Evolutionary conservation across 2,113 vertebrate species (phyloP).

Genomic region (Lathamus discolor): DNA sequence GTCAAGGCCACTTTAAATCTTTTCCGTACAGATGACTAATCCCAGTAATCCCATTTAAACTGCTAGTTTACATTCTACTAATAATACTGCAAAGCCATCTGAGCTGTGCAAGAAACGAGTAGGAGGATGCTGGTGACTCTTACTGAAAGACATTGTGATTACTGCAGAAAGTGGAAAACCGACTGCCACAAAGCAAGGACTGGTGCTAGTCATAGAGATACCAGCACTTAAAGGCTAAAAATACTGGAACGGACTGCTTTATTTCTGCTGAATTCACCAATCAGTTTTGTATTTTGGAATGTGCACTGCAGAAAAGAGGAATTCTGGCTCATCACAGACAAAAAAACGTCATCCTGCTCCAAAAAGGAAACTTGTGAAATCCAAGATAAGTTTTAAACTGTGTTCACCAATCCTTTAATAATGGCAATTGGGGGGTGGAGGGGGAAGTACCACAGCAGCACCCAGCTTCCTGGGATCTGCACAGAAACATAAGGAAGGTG

Average conservation of each 20-base stretch:
- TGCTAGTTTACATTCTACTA: slow-evolving; percentile 3
- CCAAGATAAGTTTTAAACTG: neutral
- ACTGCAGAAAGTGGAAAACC: neutral
- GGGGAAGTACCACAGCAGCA: neutral
- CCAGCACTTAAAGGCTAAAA: neutral
- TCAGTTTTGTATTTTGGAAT: neutral
- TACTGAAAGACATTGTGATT: neutral
- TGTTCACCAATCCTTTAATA: neutral
- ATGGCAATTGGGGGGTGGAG: neutral
- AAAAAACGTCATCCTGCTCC: neutral
- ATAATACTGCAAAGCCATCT: neutral
- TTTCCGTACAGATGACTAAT: neutral
- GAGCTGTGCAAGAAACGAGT: neutral
- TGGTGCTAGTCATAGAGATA: neutral
- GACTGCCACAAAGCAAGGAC: neutral
- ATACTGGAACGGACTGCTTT: neutral
- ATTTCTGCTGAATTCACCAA: slow-evolving; percentile 1
- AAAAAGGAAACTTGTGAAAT: neutral
- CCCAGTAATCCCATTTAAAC: slow-evolving; percentile 35
- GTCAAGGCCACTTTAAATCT: slow-evolving; percentile 1
- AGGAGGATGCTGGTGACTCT: neutral
- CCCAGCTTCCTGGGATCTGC: neutral
- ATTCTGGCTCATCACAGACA: neutral
- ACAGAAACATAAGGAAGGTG: accelerated
- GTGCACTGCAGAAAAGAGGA: neutral